Conservation (phyloP, 2,113 vertebrate species). For the Phylloscopus trochilus region DNA sequence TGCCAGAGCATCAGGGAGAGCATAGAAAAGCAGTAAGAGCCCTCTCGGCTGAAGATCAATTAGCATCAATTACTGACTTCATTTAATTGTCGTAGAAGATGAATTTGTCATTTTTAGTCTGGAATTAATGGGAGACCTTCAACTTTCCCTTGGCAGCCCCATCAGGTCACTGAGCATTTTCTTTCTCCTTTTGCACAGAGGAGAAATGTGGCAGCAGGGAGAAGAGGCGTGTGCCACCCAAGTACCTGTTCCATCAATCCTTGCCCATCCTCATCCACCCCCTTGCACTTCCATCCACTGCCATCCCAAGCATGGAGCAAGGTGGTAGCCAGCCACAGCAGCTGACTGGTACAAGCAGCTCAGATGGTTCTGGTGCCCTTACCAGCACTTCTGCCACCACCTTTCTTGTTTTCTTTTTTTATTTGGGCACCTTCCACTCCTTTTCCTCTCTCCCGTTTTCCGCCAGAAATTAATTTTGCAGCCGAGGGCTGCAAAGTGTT, state of each 20-base stretch:
- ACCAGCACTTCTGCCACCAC: background rate
- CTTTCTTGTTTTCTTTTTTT: background rate
- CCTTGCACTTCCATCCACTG: background rate
- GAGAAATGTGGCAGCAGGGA: background rate
- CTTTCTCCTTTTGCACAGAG: slow-evolving; percentile 8
- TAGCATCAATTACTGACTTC: slow-evolving; percentile 90
- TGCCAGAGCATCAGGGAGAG: slow-evolving; percentile 36
- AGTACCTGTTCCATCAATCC: background rate
- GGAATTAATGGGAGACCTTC: slow-evolving; percentile 88
- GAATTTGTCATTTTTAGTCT: slow-evolving; percentile 89
- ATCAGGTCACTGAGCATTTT: slow-evolving; percentile 52
- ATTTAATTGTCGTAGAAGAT: slow-evolving; percentile 89
- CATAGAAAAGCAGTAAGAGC: slow-evolving; percentile 54
- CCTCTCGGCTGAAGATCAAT: slow-evolving; percentile 83
- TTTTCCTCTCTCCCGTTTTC: slow-evolving; percentile 62
- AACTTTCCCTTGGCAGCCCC: slow-evolving; percentile 82
- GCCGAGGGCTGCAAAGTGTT: slow-evolving; percentile 84
- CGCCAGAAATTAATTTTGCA: slow-evolving; percentile 89
- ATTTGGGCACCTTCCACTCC: background rate
- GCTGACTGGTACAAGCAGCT: background rate
- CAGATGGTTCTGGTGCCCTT: background rate
- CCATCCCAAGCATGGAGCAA: background rate
- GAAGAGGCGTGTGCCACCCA: background rate
- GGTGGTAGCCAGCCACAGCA: background rate
- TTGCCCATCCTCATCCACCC: background rate